Evolutionary conservation across 2,113 vertebrate species (phyloP), one percentile per base, ranked within the genome.

Genomic region (Lichenostomus cassidix): DNA sequence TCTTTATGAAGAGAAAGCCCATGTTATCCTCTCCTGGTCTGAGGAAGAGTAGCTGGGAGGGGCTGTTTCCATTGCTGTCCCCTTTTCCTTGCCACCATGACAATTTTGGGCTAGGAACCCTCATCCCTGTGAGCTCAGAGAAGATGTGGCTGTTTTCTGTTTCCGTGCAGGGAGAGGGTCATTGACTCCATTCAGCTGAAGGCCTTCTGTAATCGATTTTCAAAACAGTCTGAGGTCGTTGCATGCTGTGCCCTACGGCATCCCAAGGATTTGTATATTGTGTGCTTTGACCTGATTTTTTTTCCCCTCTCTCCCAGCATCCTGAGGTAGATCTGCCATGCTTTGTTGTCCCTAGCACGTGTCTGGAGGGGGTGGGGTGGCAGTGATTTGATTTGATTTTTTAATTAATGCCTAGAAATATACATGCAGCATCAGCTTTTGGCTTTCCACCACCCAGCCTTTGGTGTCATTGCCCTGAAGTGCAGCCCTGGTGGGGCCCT

Each of bases 281-380:
- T 94, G 82, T 97, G 77, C 92, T 97, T 53, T 96, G 68, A 94
- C 91, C 95, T 94, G 89, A 92, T 87, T 96, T 94, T 91, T 96
- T 67, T 44, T 11, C 70, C 64, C 42, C 64, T 44, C 77, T 80
- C 86, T 74, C 92, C 82, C 82, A 42, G 67, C 82, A 82, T 96
- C 89, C 92, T 79, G 80, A 92, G 90, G 87, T 94, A 58, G 93
- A 81, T 86, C 65, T 94, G 84, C 78, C 44, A 37, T 0, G 81
- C 83, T 90, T 92, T 96, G 90, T 94, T 89, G 69, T 94, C 88
- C 65, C 70, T 90, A 12, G 10, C 73, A 65, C 33, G 28, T 4
- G 0, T 83, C 80, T 58, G 47, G 56, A 41, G 27, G 53, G 23
- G 37, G 35, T n/a, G 82, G 62, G 35, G 44, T 53, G 77, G 74